A percentile compares a stretch with the other conserved stretches of the same genome.
These are phyloP conservation scores for Enhydra lutris DNA, from an alignment of 2,113 vertebrate species.

Conservation along the genomic window DNA sequence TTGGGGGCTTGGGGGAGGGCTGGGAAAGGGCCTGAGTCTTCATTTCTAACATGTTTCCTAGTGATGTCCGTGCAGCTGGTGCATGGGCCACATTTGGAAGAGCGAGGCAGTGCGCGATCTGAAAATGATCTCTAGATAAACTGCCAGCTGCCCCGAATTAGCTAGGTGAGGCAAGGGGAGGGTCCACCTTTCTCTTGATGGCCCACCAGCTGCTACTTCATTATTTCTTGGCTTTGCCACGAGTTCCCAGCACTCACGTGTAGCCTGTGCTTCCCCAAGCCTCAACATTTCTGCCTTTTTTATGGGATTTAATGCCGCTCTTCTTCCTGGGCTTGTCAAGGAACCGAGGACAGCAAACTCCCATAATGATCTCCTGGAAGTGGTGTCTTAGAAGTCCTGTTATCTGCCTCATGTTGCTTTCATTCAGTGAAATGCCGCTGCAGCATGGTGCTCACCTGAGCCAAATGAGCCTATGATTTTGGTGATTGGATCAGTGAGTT, in stretches of 20 bases:
- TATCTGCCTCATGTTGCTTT: not conserved
- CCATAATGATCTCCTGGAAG: not conserved
- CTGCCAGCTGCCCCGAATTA: conserved; percentile 31
- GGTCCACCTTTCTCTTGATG: not conserved
- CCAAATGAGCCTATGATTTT: not conserved
- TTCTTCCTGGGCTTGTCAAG: not conserved
- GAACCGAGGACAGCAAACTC: not conserved
- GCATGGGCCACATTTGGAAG: not conserved
- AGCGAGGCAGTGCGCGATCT: not conserved
- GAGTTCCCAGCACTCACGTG: not conserved
- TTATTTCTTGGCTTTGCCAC: conserved; percentile 40
- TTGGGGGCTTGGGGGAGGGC: not conserved
- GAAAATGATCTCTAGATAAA: conserved; percentile 7
- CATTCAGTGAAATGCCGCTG: not conserved
- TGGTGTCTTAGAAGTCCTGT: not conserved
- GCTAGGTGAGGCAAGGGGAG: not conserved
- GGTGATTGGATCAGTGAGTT: not conserved
- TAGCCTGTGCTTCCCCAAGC: not conserved
- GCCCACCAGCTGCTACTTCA: conserved; percentile 28
- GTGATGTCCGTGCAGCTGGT: not conserved
- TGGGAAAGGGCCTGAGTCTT: not conserved
- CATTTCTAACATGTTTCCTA: not conserved
- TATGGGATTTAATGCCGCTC: not conserved
- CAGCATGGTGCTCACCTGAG: not conserved
- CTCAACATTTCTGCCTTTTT: not conserved